Conservation (phyloP, 2,797 vertebrate genomes). For the Cichlasoma orientale region DNA sequence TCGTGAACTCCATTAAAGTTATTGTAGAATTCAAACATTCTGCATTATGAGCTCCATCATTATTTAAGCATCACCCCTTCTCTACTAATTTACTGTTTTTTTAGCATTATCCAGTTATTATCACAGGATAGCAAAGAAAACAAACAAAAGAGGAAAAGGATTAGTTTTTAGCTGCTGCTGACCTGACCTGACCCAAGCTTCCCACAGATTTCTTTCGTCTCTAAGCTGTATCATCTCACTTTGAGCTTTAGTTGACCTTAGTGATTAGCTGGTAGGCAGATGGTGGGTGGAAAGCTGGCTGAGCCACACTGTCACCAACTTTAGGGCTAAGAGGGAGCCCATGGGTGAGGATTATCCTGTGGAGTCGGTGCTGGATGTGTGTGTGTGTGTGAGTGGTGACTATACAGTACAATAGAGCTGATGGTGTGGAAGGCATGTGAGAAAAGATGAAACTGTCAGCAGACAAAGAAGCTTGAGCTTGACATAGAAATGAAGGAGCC, state of each 20-base stretch:
- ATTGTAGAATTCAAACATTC: background rate
- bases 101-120: background rate
- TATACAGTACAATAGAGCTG: constrained; percentile 43
- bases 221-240: constrained; percentile 53
- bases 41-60: background rate
- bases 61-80: background rate
- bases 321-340: constrained; percentile 53
- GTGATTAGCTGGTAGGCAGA: constrained; percentile 68
- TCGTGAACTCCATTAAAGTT: background rate
- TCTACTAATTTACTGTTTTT: background rate
- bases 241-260: constrained; percentile 66
- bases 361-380: constrained; percentile 46
- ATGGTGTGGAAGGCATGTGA: constrained; percentile 4
- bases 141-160: background rate
- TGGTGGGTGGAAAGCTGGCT: constrained; percentile 56
- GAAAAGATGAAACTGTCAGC: constrained; percentile 37
- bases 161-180: background rate
- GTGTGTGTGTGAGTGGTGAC: constrained; percentile 31
- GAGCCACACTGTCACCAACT: constrained; percentile 59
- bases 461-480: constrained; percentile 43
- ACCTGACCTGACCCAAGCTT: constrained; percentile 29
- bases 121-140: background rate
- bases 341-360: constrained; percentile 58
- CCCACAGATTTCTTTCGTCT: constrained; percentile 38
- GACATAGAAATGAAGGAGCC: constrained; percentile 44